Conservation (phyloP, 2,113 vertebrate genomes). For the Heloderma charlesbogerti region DNA sequence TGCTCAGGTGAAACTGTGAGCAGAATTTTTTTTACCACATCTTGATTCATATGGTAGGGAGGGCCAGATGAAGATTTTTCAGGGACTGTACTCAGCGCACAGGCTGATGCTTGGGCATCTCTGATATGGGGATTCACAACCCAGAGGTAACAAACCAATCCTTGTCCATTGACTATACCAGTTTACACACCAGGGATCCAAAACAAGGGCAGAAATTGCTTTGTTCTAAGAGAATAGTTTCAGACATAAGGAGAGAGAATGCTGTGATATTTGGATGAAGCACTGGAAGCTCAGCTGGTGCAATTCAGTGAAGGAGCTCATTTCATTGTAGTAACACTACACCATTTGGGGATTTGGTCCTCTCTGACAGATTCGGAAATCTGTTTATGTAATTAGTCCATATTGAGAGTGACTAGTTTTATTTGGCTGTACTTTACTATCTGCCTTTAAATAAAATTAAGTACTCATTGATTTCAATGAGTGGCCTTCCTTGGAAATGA, state of each 20-base stretch:
- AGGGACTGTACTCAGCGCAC: too few relatives aligned
- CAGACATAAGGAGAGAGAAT: background rate
- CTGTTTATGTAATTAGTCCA: slow-evolving; percentile 52
- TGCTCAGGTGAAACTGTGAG: background rate
- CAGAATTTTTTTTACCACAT: background rate
- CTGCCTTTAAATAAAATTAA: slow-evolving; percentile 58
- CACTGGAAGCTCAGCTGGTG: background rate
- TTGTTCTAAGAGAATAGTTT: background rate
- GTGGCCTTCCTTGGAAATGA: slow-evolving; percentile 53
- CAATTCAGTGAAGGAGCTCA: background rate
- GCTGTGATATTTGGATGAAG: background rate
- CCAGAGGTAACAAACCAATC: background rate
- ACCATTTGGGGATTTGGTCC: background rate
- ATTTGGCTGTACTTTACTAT: slow-evolving; percentile 59
- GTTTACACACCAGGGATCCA: background rate
- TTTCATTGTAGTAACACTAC: slow-evolving; percentile 24
- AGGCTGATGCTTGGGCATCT: too few relatives aligned
- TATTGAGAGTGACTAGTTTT: slow-evolving; percentile 49
- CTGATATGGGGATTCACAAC: too few relatives aligned
- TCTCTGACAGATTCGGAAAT: slow-evolving; percentile 55
- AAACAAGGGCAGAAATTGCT: background rate
- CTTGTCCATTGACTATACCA: background rate
- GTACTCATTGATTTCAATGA: slow-evolving; percentile 46
- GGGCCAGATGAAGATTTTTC: background rate
- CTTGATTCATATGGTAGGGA: background rate